Conservation (phyloP, 2,113 vertebrate genomes). For the Daboia siamensis region DNA sequence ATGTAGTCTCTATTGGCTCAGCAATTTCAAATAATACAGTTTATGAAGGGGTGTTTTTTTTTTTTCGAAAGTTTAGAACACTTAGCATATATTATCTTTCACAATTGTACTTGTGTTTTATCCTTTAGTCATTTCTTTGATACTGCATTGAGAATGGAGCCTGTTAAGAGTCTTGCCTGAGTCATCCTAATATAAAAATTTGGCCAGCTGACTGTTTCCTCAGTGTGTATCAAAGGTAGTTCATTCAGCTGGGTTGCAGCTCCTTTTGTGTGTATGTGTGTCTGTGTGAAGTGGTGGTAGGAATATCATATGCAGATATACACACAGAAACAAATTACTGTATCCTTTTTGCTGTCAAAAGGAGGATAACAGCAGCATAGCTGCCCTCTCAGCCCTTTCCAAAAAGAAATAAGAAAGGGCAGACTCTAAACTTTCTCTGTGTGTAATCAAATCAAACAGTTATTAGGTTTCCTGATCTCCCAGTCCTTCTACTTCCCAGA, state of each 20-base stretch:
- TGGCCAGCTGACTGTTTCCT: background rate
- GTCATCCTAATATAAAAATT: background rate
- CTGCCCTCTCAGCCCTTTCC: background rate
- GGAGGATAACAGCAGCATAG: background rate
- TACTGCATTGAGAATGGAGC: background rate
- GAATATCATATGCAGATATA: background rate
- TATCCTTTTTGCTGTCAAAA: background rate
- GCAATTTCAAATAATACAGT: background rate
- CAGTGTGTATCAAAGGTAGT: background rate
- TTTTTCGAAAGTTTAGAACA: background rate
- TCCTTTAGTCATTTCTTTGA: background rate
- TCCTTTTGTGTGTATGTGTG: background rate
- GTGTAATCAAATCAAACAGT: conserved; percentile 4
- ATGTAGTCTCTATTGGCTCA: background rate
- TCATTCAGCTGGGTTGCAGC: background rate
- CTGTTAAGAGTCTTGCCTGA: background rate
- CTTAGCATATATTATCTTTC: background rate
- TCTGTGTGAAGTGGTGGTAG: background rate
- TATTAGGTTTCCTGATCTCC: background rate
- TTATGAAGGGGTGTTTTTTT: background rate
- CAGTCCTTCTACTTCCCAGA: background rate
- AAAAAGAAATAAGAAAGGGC: background rate
- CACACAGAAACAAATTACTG: background rate
- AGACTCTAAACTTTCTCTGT: background rate
- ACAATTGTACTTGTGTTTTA: background rate